Evolutionary conservation across 2,797 vertebrate species (phyloP), one percentile per base, ranked within the genome.

Genomic region (Etheostoma perlongum): DNA sequence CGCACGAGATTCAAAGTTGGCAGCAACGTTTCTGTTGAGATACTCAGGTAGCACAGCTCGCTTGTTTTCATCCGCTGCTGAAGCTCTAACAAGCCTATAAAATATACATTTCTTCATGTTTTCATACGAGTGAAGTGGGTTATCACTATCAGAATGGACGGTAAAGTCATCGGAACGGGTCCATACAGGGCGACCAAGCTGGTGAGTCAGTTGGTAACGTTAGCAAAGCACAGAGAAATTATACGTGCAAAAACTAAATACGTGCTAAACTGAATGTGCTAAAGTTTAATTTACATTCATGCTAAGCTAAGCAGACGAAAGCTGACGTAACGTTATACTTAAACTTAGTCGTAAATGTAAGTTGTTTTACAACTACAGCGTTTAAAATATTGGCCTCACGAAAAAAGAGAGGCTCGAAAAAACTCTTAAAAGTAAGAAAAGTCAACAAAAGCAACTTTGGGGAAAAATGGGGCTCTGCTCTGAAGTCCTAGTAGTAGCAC

Each of bases 101-200:
- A 78, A 60, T 9, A 10, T 42, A 2, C 2, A 2, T n/a, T 33
- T 47, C 0, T 78, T 27, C n/a, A 91, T 91, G 89, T 76, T 78
- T 81, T 65, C 36, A 7, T 4, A 60, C 2, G 5, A 63, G 42
- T 76, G 18, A 82, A 42, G 25, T 1, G 7, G 14, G 3, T 12
- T 57, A 71, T 46, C 0, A 2, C 8, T 8, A 0, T 3, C 51
- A 53, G 25, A 57, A 93, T 93, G 92, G 91, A 91, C 12, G 90
- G 90, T 6, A 67, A 78, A 83, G 90, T 93, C 15, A 95, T 97
- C 40, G 96, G 96, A 1, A 92, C 97, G 0, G 96, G 97, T 27
- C 97, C 97, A 0, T 97, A 97, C 91, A 92, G 97, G 49, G 97
- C 97, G 10, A 97, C 97, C 3, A 96, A 93, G 46, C 91, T 97